These are phyloP conservation scores for Lacanobia wlatinum DNA, from an alignment of 2,888 invertebrate genomes.

Conservation along the genomic window DNA sequence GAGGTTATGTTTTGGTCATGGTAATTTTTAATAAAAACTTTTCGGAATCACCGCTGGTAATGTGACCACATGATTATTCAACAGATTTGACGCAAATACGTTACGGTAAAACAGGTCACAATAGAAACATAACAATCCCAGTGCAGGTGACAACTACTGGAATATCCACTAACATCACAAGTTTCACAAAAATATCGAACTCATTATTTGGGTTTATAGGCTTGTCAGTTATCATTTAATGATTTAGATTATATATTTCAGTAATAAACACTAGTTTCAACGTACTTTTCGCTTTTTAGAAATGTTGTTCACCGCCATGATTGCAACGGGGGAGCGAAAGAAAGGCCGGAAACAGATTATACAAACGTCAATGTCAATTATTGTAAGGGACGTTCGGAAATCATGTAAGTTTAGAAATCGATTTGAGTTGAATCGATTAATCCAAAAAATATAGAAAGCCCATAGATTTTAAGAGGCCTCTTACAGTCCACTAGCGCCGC, in stretches of 20 bases:
- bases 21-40: conserved; percentile 29
- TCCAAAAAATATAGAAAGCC: too few relatives aligned
- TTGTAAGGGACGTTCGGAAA: conserved; percentile 56
- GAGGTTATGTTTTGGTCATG: conserved; percentile 85
- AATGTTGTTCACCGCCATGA: conserved; percentile 90
- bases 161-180: conserved; percentile 85
- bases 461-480: too few relatives aligned
- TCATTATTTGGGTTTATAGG: conserved; percentile 55
- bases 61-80: conserved; percentile 23
- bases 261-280: conserved; percentile 70
- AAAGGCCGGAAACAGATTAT: conserved; percentile 77
- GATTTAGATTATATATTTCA: conserved; percentile 72
- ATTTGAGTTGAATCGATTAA: neutral
- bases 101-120: conserved; percentile 41
- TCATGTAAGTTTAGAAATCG: neutral
- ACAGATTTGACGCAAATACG: conserved; percentile 28
- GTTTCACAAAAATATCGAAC: conserved; percentile 72
- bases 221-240: conserved; percentile 50
- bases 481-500: too few relatives aligned
- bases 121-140: conserved; percentile 65
- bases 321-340: conserved; percentile 83
- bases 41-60: neutral
- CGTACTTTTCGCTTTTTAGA: conserved; percentile 90
- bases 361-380: conserved; percentile 78
- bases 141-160: conserved; percentile 66